phyloP scores from a whole-genome alignment of 2,888 invertebrate genomes.

The Candidula unifasciata region DNA sequence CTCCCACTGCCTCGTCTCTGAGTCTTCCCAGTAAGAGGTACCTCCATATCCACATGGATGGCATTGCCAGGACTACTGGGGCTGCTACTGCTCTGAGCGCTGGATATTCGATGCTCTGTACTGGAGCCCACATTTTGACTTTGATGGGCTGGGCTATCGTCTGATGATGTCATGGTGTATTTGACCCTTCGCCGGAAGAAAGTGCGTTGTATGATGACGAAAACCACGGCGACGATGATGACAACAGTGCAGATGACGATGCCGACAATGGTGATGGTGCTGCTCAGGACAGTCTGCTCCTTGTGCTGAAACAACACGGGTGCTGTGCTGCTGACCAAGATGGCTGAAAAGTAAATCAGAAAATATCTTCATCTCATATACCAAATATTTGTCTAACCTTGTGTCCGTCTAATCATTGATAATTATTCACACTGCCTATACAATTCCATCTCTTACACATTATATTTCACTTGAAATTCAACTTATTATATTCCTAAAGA shows the following conservation, averaged over 20 bases:
- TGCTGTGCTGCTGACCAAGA: constrained; percentile 27
- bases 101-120: constrained; percentile 7
- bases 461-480: too few relatives aligned
- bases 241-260: constrained; percentile 72
- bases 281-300: constrained; percentile 65
- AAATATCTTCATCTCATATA: not conserved
- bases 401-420: too few relatives aligned
- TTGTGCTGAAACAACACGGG: constrained; percentile 53
- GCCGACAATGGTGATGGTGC: constrained; percentile 72
- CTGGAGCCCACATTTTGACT: constrained; percentile 41
- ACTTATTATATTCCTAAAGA: too few relatives aligned
- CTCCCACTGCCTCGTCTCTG: constrained; percentile 41
- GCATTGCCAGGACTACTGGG: constrained; percentile 50
- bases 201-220: constrained; percentile 69
- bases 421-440: too few relatives aligned
- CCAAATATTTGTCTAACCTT: too few relatives aligned
- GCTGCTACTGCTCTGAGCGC: constrained; percentile 28
- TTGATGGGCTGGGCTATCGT: constrained; percentile 64
- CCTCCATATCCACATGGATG: constrained; percentile 69
- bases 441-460: too few relatives aligned
- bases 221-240: constrained; percentile 64
- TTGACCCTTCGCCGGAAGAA: constrained; percentile 65
- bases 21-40: constrained; percentile 65
- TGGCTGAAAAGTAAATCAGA: constrained; percentile 20
- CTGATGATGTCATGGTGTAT: constrained; percentile 68